phyloP scores from a whole-genome alignment of 2,888 invertebrate genomes.

The Drosophila mimica region DNA sequence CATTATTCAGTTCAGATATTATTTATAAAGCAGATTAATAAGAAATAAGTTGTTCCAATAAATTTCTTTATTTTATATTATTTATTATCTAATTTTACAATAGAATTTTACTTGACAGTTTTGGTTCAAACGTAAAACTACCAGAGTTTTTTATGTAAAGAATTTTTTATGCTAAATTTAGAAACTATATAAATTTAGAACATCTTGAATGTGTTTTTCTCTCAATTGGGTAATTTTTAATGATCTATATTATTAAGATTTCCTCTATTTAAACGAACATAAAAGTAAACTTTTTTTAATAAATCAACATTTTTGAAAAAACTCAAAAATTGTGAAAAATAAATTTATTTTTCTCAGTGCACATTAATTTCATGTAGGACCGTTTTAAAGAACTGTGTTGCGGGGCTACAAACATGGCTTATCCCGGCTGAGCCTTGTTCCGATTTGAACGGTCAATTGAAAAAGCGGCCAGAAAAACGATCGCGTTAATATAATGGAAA shows the following conservation, averaged over 20 bases:
- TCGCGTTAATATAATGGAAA: conserved; percentile 53
- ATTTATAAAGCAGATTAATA: no score
- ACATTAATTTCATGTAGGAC: not conserved
- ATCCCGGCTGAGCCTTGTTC: conserved; percentile 82
- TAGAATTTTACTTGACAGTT: not conserved
- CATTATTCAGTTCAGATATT: not conserved
- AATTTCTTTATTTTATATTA: not conserved
- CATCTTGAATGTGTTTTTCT: not conserved
- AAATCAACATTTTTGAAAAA: not conserved
- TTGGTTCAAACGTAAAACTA: no score
- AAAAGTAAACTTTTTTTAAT: not conserved
- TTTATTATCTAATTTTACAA: not conserved
- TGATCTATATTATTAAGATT: not conserved
- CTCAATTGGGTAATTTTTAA: not conserved
- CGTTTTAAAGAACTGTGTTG: conserved; percentile 42
- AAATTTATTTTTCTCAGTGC: not conserved
- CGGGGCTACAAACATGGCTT: conserved; percentile 75
- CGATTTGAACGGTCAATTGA: conserved; percentile 83
- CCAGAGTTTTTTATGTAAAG: no score
- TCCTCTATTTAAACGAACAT: not conserved
- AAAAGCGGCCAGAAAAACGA: conserved; percentile 75
- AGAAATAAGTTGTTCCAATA: not conserved
- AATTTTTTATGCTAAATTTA: no score
- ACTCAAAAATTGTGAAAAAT: not conserved
- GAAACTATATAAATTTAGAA: not conserved